A percentile compares a stretch with the other conserved stretches of the same genome.
Conservation (phyloP, 2,797 vertebrate genomes). For the Xenops minutus region DNA sequence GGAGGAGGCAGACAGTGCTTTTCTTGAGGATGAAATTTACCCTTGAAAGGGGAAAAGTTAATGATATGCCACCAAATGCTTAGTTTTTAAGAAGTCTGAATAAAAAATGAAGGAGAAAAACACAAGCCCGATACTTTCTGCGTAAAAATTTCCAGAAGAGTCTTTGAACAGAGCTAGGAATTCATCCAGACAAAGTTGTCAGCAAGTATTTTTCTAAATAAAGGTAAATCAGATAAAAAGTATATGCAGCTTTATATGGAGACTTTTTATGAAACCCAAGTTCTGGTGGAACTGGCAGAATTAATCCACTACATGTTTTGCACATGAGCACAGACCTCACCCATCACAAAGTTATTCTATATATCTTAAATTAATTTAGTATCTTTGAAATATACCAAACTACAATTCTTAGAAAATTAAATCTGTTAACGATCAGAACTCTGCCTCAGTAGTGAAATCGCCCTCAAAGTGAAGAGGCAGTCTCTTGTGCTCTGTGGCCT, state of each 20-base stretch:
- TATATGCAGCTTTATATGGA: neutral
- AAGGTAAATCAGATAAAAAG: neutral
- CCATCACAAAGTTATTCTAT: neutral
- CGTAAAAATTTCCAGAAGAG: neutral
- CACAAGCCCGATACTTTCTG: neutral
- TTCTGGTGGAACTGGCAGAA: neutral
- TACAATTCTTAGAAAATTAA: neutral
- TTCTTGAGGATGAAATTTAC: conserved; percentile 3
- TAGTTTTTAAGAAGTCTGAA: neutral
- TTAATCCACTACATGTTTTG: neutral
- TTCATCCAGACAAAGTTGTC: neutral
- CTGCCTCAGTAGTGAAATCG: neutral
- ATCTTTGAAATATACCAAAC: neutral
- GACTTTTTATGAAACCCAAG: neutral
- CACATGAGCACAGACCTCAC: neutral
- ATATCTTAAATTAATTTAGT: neutral
- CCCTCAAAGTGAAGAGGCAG: neutral
- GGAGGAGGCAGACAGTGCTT: neutral
- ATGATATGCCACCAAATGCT: neutral
- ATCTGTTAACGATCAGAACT: neutral
- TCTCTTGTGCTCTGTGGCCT: neutral
- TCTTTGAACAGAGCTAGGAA: neutral
- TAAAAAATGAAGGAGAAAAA: neutral
- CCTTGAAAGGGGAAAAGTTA: neutral
- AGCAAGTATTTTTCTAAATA: neutral